A percentile compares a stretch with the other conserved stretches of the same genome.
Evolutionary conservation across 2,888 invertebrate genomes (phyloP).

Genomic region (Sipha maydis): DNA sequence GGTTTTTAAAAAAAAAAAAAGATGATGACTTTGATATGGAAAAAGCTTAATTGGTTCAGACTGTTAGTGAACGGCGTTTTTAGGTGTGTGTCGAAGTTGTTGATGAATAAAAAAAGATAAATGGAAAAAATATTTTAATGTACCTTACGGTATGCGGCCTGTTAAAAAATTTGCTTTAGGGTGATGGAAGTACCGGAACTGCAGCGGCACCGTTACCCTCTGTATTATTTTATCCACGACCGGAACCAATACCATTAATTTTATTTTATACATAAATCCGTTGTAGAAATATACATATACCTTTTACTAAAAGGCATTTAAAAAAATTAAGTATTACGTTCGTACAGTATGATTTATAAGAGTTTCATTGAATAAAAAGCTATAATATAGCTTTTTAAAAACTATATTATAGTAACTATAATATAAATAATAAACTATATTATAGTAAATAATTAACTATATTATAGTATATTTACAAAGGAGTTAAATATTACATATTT

Average conservation of each 20-base stretch:
- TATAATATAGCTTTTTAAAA: too few species aligned
- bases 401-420: too few species aligned
- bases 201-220: conserved; percentile 20
- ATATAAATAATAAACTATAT: too few species aligned
- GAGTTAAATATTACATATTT: too few species aligned
- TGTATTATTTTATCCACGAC: conserved; percentile 26
- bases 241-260: conserved; percentile 50
- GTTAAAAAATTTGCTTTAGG: conserved; percentile 28
- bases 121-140: conserved; percentile 56
- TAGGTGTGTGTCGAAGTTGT: conserved; percentile 8
- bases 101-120: conserved; percentile 47
- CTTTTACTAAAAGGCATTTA: background rate
- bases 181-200: conserved; percentile 21
- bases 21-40: conserved; percentile 37
- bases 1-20: conserved; percentile 28
- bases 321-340: background rate
- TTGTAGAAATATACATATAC: background rate
- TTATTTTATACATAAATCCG: conserved; percentile 16
- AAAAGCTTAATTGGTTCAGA: conserved; percentile 44
- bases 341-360: background rate
- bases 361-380: too few species aligned
- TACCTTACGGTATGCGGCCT: background rate
- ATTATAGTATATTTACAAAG: too few species aligned
- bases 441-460: too few species aligned
- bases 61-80: conserved; percentile 3